Percentiles rank a stretch among this genome's conserved stretches.
phyloP scores from a whole-genome alignment of 2,888 invertebrate species.

The Drosophila maculinotata region DNA sequence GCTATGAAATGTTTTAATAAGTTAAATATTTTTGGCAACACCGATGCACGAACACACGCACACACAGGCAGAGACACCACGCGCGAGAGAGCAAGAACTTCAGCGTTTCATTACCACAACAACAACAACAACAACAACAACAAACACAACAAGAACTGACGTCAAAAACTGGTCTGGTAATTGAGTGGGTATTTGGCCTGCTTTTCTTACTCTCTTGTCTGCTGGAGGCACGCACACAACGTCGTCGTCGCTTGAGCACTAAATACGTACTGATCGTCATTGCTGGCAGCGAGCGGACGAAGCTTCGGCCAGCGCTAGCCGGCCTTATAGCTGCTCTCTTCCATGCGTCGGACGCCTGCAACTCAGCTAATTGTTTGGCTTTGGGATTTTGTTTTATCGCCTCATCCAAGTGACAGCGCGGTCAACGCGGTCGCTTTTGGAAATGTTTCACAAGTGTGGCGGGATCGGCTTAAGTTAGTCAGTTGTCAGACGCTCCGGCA shows the following conservation, averaged over 20 bases:
- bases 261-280: conserved; percentile 68
- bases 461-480: conserved; percentile 64
- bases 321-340: conserved; percentile 34
- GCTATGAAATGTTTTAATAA: conserved; percentile 44
- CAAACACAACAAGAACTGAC: conserved; percentile 21
- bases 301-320: conserved; percentile 51
- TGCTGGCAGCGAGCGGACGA: conserved; percentile 27
- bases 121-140: conserved; percentile 1
- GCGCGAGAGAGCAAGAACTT: conserved; percentile 42
- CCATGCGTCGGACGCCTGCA: background rate
- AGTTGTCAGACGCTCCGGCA: conserved; percentile 46
- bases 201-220: conserved; percentile 39
- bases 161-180: conserved; percentile 67
- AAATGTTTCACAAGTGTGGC: conserved; percentile 49
- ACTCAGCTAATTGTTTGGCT: conserved; percentile 32
- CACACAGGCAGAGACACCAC: conserved; percentile 12
- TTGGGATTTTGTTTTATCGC: conserved; percentile 57
- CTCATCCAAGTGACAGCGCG: conserved; percentile 35
- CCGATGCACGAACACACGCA: conserved; percentile 33
- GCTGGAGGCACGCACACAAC: conserved; percentile 62
- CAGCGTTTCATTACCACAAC: conserved; percentile 52
- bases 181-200: conserved; percentile 23
- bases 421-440: conserved; percentile 49
- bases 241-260: conserved; percentile 62
- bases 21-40: conserved; percentile 67